Evolutionary conservation across 35 echinoderm and acorn worm genomes (phyloP).

Genomic region (Lytechinus variegatus): DNA sequence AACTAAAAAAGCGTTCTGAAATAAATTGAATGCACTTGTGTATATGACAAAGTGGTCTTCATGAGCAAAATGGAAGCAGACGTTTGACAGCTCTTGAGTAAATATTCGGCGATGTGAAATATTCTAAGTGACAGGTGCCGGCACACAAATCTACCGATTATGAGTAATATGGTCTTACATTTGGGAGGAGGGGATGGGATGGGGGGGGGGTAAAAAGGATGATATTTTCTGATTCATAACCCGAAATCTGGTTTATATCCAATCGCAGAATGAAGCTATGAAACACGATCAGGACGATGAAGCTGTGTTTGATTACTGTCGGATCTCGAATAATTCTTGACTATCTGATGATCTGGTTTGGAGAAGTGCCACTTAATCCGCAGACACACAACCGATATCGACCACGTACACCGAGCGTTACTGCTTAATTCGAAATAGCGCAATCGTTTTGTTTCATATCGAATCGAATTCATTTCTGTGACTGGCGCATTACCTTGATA

Average conservation of each 20-base stretch:
- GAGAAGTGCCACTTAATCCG: background rate
- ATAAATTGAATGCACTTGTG: background rate
- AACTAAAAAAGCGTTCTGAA: background rate
- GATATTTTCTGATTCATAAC: conserved; percentile 20
- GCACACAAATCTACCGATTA: background rate
- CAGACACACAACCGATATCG: too few species aligned
- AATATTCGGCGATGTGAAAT: background rate
- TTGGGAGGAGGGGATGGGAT: background rate
- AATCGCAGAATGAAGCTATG: background rate
- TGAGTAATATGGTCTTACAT: background rate
- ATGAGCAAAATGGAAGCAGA: background rate
- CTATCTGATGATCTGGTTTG: background rate
- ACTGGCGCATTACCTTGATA: background rate
- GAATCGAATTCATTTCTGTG: too few species aligned
- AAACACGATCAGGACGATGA: background rate
- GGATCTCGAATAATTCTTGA: background rate
- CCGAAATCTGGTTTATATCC: background rate
- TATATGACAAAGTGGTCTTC: background rate
- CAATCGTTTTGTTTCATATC: too few species aligned
- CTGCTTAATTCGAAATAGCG: too few species aligned
- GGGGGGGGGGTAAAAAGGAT: background rate
- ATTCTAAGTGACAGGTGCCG: background rate
- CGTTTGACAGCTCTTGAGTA: background rate
- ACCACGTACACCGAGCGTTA: too few species aligned
- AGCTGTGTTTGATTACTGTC: conserved; percentile 1